These are phyloP conservation scores for Ictalurus punctatus DNA, from an alignment of 2,113 vertebrate genomes.

Conservation along the genomic window DNA sequence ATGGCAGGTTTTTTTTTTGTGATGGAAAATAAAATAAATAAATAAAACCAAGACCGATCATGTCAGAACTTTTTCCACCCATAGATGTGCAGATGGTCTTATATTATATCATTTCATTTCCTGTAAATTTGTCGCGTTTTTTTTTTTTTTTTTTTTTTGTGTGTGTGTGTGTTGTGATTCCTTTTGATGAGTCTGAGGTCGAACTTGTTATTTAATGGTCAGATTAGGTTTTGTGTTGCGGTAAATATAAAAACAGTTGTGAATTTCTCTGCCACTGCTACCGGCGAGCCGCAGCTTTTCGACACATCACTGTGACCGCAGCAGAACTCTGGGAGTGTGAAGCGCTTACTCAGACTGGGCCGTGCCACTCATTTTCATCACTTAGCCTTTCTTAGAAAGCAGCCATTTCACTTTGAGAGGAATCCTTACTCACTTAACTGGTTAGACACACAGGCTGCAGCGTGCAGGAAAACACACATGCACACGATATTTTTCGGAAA, in stretches of 20 bases:
- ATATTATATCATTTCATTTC: too few relatives aligned
- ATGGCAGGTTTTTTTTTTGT: too few relatives aligned
- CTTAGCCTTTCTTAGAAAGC: not conserved
- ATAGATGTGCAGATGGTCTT: too few relatives aligned
- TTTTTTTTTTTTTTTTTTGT: too few relatives aligned
- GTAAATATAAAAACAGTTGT: not conserved
- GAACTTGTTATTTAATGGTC: not conserved
- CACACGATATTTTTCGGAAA: not conserved
- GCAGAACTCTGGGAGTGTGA: not conserved
- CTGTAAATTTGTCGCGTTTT: too few relatives aligned
- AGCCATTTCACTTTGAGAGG: not conserved
- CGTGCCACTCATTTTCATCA: not conserved
- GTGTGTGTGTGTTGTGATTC: not conserved
- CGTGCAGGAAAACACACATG: not conserved
- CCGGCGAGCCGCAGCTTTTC: not conserved
- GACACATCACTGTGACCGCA: too few relatives aligned
- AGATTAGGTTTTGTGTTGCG: not conserved
- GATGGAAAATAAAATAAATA: too few relatives aligned
- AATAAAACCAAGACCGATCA: too few relatives aligned
- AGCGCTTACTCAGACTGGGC: not conserved
- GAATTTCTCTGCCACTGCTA: not conserved
- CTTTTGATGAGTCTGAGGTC: not conserved
- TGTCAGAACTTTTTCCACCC: too few relatives aligned
- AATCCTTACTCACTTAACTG: conserved; percentile 17
- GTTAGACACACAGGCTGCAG: not conserved